Conservation (phyloP, 2,797 vertebrate genomes). For the Silurus aristotelis region DNA sequence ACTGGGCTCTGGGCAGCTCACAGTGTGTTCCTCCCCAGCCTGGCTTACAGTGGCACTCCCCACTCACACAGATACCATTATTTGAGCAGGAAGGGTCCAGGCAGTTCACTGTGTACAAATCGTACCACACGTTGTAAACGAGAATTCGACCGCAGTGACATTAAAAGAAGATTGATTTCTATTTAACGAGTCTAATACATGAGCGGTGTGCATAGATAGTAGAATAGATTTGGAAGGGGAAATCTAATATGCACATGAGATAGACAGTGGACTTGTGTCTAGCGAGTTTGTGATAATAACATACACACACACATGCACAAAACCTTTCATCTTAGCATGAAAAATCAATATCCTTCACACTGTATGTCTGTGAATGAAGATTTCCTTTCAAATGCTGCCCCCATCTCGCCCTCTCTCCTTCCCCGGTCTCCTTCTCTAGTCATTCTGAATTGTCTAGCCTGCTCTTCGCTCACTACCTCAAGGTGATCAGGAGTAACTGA, state of each 20-base stretch:
- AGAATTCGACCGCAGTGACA: neutral
- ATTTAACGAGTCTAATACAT: neutral
- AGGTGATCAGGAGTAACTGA: conserved; percentile 72
- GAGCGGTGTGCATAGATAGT: neutral
- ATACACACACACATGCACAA: conserved; percentile 11
- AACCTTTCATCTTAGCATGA: conserved; percentile 33
- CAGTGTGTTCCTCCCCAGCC: conserved; percentile 96
- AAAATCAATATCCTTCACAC: conserved; percentile 51
- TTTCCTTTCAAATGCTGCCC: conserved; percentile 46
- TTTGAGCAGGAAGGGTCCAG: conserved; percentile 93
- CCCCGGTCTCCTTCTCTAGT: neutral
- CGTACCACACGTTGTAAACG: neutral
- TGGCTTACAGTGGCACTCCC: conserved; percentile 95
- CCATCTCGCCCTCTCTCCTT: conserved; percentile 15
- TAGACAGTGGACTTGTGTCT: conserved; percentile 7
- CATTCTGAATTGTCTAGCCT: conserved; percentile 21
- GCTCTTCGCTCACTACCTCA: conserved; percentile 24
- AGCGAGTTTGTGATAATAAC: neutral
- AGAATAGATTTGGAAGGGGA: neutral
- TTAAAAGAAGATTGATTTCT: neutral
- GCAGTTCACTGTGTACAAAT: conserved; percentile 84
- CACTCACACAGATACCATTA: conserved; percentile 94
- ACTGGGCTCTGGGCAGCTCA: conserved; percentile 91
- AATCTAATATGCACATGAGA: conserved; percentile 1
- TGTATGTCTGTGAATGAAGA: conserved; percentile 40